A percentile compares a stretch with the other conserved stretches of the same genome.
phyloP scores from a whole-genome alignment of 23 tunicate genomes.

The Ascidia mentula region DNA sequence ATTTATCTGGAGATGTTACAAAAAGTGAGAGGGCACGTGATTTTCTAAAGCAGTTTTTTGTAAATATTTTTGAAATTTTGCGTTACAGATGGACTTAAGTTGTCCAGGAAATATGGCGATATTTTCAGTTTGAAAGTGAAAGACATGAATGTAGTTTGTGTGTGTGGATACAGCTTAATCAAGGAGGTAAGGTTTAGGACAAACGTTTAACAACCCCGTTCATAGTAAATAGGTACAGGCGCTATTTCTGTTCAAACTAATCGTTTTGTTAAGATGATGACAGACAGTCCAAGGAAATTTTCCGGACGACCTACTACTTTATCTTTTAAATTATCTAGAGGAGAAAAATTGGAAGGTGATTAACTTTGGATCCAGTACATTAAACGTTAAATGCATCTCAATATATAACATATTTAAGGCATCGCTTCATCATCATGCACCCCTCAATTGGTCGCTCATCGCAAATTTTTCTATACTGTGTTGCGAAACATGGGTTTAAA shows the following conservation, averaged over 20 bases:
- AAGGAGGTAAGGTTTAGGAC: constrained; percentile 8
- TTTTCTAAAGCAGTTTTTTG: not conserved
- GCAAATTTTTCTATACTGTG: constrained; percentile 18
- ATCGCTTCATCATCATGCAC: constrained; percentile 16
- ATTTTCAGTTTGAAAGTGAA: constrained; percentile 10
- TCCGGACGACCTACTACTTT: not conserved
- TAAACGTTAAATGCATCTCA: too few relatives aligned
- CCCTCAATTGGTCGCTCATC: constrained; percentile 25
- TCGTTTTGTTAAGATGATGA: not conserved
- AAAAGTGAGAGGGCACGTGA: not conserved
- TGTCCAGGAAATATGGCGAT: constrained; percentile 14
- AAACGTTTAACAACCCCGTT: too few relatives aligned
- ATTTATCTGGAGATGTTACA: not conserved
- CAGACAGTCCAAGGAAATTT: not conserved
- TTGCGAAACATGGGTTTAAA: constrained; percentile 14
- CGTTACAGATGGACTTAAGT: not conserved
- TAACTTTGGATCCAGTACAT: too few relatives aligned
- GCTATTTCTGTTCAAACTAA: too few relatives aligned
- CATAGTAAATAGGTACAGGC: too few relatives aligned
- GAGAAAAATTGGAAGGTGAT: not conserved
- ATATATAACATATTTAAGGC: not conserved
- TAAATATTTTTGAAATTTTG: not conserved
- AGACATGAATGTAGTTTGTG: not conserved
- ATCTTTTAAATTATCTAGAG: not conserved
- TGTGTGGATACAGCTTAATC: not conserved